A percentile compares a stretch with the other conserved stretches of the same genome.
Evolutionary conservation across 2,888 invertebrate species (phyloP).

Genomic region (Lacanobia oleracea): DNA sequence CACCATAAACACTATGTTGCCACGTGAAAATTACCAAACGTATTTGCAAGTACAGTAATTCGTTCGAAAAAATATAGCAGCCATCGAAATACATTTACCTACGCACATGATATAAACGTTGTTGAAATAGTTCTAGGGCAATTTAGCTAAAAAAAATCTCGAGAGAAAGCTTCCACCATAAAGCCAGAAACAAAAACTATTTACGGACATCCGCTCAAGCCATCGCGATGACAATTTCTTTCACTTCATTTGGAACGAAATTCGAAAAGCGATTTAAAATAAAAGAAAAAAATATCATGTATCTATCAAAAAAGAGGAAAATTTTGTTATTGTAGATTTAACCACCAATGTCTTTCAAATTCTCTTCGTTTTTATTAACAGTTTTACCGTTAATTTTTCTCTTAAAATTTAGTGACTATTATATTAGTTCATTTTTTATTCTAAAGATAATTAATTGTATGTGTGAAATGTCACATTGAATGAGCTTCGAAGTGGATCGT

Average conservation of each 20-base stretch:
- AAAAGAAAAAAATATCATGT: constrained; percentile 86
- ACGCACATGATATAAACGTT: background rate
- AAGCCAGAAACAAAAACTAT: constrained; percentile 66
- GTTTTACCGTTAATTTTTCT: constrained; percentile 87
- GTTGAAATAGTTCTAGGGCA: background rate
- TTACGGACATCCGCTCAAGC: constrained; percentile 70
- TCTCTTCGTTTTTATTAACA: constrained; percentile 88
- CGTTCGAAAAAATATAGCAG: background rate
- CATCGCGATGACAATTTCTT: constrained; percentile 86
- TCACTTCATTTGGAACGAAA: constrained; percentile 79
- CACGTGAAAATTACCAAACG: constrained; percentile 8
- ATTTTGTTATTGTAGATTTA: constrained; percentile 89
- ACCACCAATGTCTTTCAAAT: constrained; percentile 89
- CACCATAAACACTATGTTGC: constrained; percentile 38
- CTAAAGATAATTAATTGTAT: constrained; percentile 86
- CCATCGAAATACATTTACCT: background rate
- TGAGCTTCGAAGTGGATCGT: constrained; percentile 89
- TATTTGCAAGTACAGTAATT: background rate
- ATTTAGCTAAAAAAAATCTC: constrained; percentile 17
- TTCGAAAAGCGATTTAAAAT: constrained; percentile 88
- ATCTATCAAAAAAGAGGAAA: constrained; percentile 89
- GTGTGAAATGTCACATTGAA: constrained; percentile 89
- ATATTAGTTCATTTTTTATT: constrained; percentile 85
- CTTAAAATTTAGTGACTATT: constrained; percentile 87
- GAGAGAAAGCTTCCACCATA: constrained; percentile 64